Percentiles rank a stretch among this genome's conserved stretches.
Conservation (phyloP, 2,888 invertebrate genomes). For the Eupithecia subumbrata region DNA sequence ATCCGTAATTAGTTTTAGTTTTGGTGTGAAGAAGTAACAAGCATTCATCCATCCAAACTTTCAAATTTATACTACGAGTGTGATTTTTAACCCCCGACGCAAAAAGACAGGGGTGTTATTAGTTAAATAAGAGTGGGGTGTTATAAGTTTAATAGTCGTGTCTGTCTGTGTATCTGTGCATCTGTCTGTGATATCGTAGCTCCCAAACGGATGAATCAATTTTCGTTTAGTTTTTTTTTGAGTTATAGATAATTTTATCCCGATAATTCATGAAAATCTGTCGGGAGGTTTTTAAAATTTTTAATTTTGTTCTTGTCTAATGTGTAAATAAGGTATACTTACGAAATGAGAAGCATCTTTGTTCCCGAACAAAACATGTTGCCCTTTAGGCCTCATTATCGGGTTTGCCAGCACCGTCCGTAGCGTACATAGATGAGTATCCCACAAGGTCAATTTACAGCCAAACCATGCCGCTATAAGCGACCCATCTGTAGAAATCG, state of each 20-base stretch:
- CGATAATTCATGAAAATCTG: too few relatives aligned
- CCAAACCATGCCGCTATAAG: conserved; percentile 82
- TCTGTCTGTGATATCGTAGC: too few relatives aligned
- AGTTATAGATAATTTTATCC: too few relatives aligned
- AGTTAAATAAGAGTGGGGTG: too few relatives aligned
- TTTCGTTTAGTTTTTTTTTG: too few relatives aligned
- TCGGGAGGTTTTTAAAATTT: too few relatives aligned
- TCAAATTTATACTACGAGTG: not conserved
- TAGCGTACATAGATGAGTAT: conserved; percentile 70
- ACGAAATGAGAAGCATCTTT: conserved; percentile 79
- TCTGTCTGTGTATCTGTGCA: too few relatives aligned
- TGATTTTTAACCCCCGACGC: too few relatives aligned
- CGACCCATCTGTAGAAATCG: conserved; percentile 78
- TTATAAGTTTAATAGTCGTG: too few relatives aligned
- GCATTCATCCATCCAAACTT: not conserved
- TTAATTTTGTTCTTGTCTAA: too few relatives aligned
- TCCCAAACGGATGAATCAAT: too few relatives aligned
- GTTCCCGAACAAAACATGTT: conserved; percentile 74
- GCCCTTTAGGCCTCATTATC: conserved; percentile 71
- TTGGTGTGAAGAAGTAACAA: not conserved
- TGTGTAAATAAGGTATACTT: conserved; percentile 51
- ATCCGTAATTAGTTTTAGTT: not conserved
- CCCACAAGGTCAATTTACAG: conserved; percentile 77
- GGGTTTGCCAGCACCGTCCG: conserved; percentile 75
- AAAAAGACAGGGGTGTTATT: too few relatives aligned